These are phyloP conservation scores for Spheniscus humboldti DNA, from an alignment of 2,797 vertebrate genomes.

Conservation along the genomic window DNA sequence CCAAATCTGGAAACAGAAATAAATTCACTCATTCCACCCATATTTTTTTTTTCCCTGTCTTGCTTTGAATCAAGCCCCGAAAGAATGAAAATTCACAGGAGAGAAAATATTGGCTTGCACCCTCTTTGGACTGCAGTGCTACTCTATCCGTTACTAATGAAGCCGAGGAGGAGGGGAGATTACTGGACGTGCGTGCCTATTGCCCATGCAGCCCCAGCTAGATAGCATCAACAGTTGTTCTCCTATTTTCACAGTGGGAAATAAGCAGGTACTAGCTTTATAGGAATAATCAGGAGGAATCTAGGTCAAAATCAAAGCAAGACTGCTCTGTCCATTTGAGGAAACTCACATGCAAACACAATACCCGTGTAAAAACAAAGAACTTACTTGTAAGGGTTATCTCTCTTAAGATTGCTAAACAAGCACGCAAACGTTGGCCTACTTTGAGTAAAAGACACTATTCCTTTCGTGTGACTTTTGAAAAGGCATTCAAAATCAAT, in stretches of 20 bases:
- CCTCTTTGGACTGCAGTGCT: background rate
- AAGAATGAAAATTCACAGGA: background rate
- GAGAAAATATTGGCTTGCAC: background rate
- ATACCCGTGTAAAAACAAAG: conserved; percentile 45
- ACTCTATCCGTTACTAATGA: background rate
- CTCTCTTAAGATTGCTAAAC: background rate
- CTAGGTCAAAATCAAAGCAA: conserved; percentile 72
- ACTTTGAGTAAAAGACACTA: background rate
- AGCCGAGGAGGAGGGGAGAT: background rate
- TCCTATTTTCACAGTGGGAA: conserved; percentile 70
- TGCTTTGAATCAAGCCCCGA: background rate
- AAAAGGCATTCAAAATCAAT: conserved; percentile 64
- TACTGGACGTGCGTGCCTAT: background rate
- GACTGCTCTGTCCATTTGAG: conserved; percentile 38
- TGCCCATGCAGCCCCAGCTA: conserved; percentile 27
- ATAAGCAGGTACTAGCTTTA: conserved; percentile 59
- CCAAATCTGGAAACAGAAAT: background rate
- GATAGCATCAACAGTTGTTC: conserved; percentile 66
- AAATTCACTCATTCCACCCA: background rate
- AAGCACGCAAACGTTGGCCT: background rate
- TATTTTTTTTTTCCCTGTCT: background rate
- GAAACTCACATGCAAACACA: conserved; percentile 56
- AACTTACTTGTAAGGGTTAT: conserved; percentile 20
- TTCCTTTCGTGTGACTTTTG: conserved; percentile 17
- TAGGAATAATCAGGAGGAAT: conserved; percentile 65